Conservation (phyloP, 2,113 vertebrate species). For the Eulacestoma nigropectus region DNA sequence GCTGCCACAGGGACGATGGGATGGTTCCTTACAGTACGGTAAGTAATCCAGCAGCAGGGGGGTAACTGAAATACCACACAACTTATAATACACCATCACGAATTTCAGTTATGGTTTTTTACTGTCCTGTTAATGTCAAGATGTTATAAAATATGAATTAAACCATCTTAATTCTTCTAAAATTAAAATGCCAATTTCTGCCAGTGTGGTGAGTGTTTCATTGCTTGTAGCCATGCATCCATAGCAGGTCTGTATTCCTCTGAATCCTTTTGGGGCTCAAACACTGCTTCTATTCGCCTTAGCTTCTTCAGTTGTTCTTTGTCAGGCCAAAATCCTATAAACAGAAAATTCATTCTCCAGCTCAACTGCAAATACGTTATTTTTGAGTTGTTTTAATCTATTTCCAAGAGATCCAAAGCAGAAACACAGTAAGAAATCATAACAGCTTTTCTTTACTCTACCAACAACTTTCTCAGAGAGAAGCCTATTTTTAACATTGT, state of each 20-base stretch:
- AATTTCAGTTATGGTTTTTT: neutral
- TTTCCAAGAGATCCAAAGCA: conserved; percentile 5
- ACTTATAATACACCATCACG: neutral
- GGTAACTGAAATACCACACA: neutral
- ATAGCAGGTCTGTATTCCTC: conserved; percentile 74
- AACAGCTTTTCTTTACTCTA: conserved; percentile 44
- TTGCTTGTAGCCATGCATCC: conserved; percentile 85
- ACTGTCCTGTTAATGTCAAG: neutral
- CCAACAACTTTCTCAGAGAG: conserved; percentile 29
- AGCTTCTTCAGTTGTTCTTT: conserved; percentile 87
- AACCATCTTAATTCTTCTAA: neutral
- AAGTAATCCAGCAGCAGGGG: neutral
- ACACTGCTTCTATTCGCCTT: conserved; percentile 73
- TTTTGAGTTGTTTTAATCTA: conserved; percentile 15
- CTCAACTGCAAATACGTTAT: neutral
- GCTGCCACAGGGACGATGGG: neutral
- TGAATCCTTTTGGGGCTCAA: conserved; percentile 73
- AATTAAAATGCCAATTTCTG: conserved; percentile 72
- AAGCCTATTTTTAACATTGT: conserved; percentile 32
- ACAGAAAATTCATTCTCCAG: conserved; percentile 29
- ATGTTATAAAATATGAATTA: neutral
- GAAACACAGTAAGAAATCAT: conserved; percentile 24
- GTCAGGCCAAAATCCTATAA: conserved; percentile 86
- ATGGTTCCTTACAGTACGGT: neutral
- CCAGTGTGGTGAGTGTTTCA: conserved; percentile 83